phyloP scores from a whole-genome alignment of 2,888 invertebrate genomes.

The Microplitis deprimator region DNA sequence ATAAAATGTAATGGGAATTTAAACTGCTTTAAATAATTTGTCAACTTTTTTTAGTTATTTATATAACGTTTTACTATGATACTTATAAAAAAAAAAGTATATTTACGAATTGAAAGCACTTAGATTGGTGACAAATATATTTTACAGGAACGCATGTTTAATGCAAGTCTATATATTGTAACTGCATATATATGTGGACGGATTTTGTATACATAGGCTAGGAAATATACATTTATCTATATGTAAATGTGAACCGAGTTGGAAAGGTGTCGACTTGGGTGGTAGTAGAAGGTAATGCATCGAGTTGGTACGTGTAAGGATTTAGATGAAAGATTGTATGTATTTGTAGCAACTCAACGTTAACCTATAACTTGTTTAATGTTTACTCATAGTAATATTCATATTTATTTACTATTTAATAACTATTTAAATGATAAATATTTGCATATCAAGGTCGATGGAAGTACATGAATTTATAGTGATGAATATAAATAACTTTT shows the following conservation, averaged over 20 bases:
- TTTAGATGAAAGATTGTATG: conserved; percentile 61
- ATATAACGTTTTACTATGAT: too few relatives aligned
- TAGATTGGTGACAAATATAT: conserved; percentile 26
- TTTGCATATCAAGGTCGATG: conserved; percentile 10
- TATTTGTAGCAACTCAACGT: conserved; percentile 59
- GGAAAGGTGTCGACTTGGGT: conserved; percentile 54
- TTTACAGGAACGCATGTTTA: conserved; percentile 12
- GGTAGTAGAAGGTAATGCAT: conserved; percentile 56
- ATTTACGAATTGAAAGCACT: conserved; percentile 14
- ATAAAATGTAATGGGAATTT: too few relatives aligned
- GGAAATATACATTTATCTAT: conserved; percentile 35
- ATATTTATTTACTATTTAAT: conserved; percentile 54
- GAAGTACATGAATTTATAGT: background rate
- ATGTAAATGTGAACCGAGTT: conserved; percentile 48
- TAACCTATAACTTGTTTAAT: conserved; percentile 66
- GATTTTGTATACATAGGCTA: conserved; percentile 10
- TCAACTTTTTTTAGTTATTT: too few relatives aligned
- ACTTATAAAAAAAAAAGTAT: background rate
- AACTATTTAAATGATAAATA: conserved; percentile 43
- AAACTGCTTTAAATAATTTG: too few relatives aligned
- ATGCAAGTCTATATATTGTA: conserved; percentile 9
- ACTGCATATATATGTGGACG: conserved; percentile 5
- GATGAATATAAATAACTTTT: too few relatives aligned
- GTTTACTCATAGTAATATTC: conserved; percentile 63
- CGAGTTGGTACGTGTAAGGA: conserved; percentile 58